phyloP scores from a whole-genome alignment of 2,113 vertebrate species.

The Pyrgilauda ruficollis region DNA sequence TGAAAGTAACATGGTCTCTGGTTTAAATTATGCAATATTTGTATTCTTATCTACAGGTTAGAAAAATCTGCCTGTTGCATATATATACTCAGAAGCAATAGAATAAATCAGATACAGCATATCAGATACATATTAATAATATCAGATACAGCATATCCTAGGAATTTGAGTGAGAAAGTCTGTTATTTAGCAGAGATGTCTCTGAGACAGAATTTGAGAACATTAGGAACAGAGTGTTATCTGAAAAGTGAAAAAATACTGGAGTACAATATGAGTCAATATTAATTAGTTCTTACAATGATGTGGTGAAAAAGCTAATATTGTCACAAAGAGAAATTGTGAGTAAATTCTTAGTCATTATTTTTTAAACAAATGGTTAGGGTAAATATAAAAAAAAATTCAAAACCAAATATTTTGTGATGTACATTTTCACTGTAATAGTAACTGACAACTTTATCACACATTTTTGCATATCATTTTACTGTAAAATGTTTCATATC shows the following conservation, averaged over 20 bases:
- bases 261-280: not conserved
- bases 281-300: not conserved
- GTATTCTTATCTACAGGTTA: not conserved
- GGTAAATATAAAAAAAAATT: not conserved
- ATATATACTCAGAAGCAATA: not conserved
- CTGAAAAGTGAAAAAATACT: not conserved
- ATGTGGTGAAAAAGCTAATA: not conserved
- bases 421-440: not conserved
- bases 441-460: not conserved
- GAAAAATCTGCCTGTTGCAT: not conserved
- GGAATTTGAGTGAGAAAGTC: not conserved
- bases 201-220: not conserved
- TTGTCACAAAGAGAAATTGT: rapidly evolving
- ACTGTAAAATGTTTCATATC: not conserved
- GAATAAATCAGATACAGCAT: not conserved
- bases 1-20: not conserved
- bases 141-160: not conserved
- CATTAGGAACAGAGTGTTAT: not conserved
- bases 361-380: not conserved
- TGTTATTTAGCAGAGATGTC: not conserved
- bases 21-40: slow-evolving; percentile 38
- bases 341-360: not conserved
- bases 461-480: not conserved
- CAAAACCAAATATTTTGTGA: not conserved
- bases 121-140: too few species aligned